These are phyloP conservation scores for Styela clava DNA, from an alignment of 23 tunicate species.

Conservation along the genomic window DNA sequence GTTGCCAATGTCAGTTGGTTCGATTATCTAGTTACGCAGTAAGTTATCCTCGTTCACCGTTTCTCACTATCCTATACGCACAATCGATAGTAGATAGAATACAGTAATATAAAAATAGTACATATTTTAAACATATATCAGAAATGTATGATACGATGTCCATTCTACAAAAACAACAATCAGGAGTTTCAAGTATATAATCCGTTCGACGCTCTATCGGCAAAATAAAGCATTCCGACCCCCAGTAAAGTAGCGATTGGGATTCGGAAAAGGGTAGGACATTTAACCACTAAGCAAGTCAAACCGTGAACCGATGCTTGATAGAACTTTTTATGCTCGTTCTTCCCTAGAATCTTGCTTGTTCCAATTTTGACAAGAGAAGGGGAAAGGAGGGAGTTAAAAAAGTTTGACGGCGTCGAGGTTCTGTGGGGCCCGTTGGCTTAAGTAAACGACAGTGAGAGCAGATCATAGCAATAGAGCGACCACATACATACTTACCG, in stretches of 20 bases:
- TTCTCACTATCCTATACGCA: too few species aligned
- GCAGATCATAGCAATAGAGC: neutral
- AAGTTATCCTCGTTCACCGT: too few species aligned
- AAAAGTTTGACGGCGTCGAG: neutral
- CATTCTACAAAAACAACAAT: constrained; percentile 21
- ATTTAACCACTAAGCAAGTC: neutral
- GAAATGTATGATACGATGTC: constrained; percentile 8
- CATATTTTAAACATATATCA: too few species aligned
- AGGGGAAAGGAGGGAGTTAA: neutral
- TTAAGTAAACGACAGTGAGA: constrained; percentile 3
- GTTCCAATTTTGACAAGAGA: too few species aligned
- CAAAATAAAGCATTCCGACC: neutral
- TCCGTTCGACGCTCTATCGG: constrained; percentile 13
- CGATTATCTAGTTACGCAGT: too few species aligned
- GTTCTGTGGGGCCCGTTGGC: neutral
- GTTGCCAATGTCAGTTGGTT: too few species aligned
- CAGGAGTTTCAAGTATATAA: neutral
- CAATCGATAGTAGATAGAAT: too few species aligned
- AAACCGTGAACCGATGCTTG: neutral
- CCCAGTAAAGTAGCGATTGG: neutral
- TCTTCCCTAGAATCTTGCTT: neutral
- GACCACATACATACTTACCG: neutral
- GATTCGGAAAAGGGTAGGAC: neutral
- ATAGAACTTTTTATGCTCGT: neutral
- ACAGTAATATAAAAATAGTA: too few species aligned